Base-by-base conservation (phyloP, 2,888 invertebrate species). In the Ophraella communa region DNA sequence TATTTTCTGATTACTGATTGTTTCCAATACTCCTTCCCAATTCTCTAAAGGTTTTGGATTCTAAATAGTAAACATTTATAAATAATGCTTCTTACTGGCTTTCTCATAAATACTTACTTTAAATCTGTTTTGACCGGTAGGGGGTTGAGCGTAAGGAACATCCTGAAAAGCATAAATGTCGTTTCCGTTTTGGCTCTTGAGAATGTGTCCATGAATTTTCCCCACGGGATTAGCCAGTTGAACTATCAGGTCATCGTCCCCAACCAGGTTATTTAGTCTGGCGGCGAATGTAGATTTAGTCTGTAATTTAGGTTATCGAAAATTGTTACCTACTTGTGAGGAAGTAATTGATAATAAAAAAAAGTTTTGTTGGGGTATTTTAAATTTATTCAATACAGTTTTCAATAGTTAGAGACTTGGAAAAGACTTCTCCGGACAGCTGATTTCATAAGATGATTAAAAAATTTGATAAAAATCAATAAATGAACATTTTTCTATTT, bases 71-170 rank as follows among this genome's bases (percentile, higher is more conserved):
- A 1, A 23, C 23, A 47, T 45, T 20, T 45, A 8, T 0, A 21
- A 7, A 7, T n/a, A n/a, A n/a, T n/a, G n/a, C n/a, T n/a, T n/a
- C n/a, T n/a, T n/a, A n/a, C n/a, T n/a, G n/a, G n/a, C n/a, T n/a
- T n/a, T n/a, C n/a, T n/a, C n/a, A n/a, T n/a, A n/a, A n/a, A n/a
- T 7, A 55, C 55, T 42, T 24, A 56, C 56, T 27, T 27, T 56
- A 17, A 56, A 56, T 18, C 56, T 23, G 1, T 30, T 27, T 30
- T 27, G 4, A 18, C 56, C 56, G 18, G 30, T 27, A 18, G 56
- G 56, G 11, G 56, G 56, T 14, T 44, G 17, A 8, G 42, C 56
- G 30, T 56, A 56, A 3, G 56, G 56, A 11, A 56, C 45, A 10
- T 56, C 45, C 18, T 56, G 56, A 18, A 56, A 56, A 3, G 45